Percentiles rank a stretch among this genome's conserved stretches.
Evolutionary conservation across 1,140 invertebrate species (phyloP).

Genomic region (Zaprionus vittiger): DNA sequence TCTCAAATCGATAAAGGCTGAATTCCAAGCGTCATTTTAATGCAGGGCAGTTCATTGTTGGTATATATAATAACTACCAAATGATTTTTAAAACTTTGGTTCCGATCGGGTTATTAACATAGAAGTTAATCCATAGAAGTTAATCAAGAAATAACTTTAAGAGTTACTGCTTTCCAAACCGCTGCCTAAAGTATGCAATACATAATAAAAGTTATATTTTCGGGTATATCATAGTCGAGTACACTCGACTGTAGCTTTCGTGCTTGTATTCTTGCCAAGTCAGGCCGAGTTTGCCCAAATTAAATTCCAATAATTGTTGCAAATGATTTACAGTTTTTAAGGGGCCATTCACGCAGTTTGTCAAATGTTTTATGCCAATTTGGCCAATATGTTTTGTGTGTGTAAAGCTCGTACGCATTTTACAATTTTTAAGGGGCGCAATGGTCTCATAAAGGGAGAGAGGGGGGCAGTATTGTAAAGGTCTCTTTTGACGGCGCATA

Average conservation of each 20-base stretch:
- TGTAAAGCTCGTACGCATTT: conserved; percentile 8
- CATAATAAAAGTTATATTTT: too few relatives aligned
- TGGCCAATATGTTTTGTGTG: conserved; percentile 60
- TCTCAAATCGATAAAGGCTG: too few relatives aligned
- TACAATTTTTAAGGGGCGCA: conserved; percentile 19
- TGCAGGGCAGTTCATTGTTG: too few relatives aligned
- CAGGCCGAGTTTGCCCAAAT: conserved; percentile 34
- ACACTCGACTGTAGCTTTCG: background rate
- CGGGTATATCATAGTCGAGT: too few relatives aligned
- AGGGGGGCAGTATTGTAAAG: conserved; percentile 8
- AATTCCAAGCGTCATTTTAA: too few relatives aligned
- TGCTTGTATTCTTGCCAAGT: background rate
- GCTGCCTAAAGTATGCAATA: too few relatives aligned
- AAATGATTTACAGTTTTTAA: conserved; percentile 69
- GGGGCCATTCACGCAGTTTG: conserved; percentile 18
- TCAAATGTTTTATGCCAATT: conserved; percentile 56
- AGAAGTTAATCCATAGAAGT: too few relatives aligned
- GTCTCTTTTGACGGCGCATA: conserved; percentile 53
- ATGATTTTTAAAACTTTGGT: too few relatives aligned
- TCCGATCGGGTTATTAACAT: too few relatives aligned
- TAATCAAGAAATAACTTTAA: too few relatives aligned
- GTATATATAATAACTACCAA: too few relatives aligned
- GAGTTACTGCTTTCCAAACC: too few relatives aligned
- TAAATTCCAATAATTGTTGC: conserved; percentile 59
- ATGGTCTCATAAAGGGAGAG: conserved; percentile 23